Conservation (phyloP, 2,888 invertebrate genomes). For the Rotaria sp. region DNA sequence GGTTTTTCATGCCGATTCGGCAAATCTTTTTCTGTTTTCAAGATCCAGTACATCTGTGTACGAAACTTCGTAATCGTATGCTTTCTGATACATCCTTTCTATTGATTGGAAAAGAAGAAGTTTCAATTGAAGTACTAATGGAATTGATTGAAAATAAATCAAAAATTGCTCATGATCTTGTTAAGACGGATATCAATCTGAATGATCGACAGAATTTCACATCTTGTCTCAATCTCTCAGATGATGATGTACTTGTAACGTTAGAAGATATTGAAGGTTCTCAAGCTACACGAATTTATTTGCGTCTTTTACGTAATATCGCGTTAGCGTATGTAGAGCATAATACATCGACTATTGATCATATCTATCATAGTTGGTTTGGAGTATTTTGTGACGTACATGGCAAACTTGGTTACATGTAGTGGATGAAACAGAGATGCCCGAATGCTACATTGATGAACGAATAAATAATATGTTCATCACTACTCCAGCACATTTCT, state of each 20-base stretch:
- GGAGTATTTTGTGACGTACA: neutral
- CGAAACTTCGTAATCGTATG: neutral
- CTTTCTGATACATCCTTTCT: neutral
- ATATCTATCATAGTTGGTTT: neutral
- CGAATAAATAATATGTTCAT: neutral
- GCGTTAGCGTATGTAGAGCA: neutral
- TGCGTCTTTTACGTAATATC: slow-evolving; percentile 1
- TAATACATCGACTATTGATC: neutral
- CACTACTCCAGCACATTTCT: neutral
- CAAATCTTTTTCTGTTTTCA: neutral
- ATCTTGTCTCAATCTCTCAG: neutral
- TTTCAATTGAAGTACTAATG: neutral
- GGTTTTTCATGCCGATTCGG: neutral
- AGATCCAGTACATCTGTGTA: neutral
- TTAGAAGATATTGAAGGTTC: neutral
- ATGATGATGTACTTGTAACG: neutral
- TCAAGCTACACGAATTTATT: neutral
- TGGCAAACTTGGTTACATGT: neutral
- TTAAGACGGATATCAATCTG: neutral
- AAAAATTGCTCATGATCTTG: neutral
- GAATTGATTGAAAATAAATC: neutral
- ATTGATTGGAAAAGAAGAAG: neutral
- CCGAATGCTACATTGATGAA: neutral
- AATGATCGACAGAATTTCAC: neutral
- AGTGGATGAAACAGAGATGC: neutral